Evolutionary conservation across 2,797 vertebrate species (phyloP).

Genomic region (Cuniculus paca): DNA sequence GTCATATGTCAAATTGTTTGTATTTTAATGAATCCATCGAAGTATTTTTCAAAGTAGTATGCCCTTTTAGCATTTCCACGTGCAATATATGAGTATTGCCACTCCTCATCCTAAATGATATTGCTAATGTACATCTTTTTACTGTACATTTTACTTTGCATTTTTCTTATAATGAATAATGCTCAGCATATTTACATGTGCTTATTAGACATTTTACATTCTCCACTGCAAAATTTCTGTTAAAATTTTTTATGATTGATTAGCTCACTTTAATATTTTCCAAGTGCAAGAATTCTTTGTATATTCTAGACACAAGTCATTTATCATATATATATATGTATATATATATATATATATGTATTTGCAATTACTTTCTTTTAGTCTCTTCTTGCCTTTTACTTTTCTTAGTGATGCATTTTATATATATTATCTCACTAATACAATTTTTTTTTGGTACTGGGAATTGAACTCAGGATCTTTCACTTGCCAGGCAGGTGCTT

Average conservation of each 20-base stretch:
- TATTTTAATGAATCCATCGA: background rate
- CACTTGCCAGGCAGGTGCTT: too few relatives aligned
- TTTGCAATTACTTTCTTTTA: conserved; percentile 47
- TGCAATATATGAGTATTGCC: background rate
- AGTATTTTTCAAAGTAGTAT: background rate
- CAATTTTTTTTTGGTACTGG: background rate
- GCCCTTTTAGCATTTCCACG: background rate
- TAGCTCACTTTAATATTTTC: background rate
- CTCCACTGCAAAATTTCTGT: conserved; percentile 1
- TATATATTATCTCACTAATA: background rate
- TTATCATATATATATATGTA: background rate
- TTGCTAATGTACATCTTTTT: background rate
- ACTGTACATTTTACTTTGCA: background rate
- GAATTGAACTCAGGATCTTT: too few relatives aligned
- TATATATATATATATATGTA: background rate
- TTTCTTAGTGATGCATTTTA: conserved; percentile 28
- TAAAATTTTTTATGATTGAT: background rate
- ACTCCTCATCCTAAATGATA: background rate
- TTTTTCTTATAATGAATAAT: conserved; percentile 13
- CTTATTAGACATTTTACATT: background rate
- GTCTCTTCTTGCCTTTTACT: background rate
- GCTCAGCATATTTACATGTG: background rate
- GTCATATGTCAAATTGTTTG: background rate
- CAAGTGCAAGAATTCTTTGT: background rate
- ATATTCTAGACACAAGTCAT: background rate